Percentiles rank a stretch among this genome's conserved stretches.
These are phyloP conservation scores for Ameiurus melas DNA, from an alignment of 2,113 vertebrate species.

Conservation along the genomic window DNA sequence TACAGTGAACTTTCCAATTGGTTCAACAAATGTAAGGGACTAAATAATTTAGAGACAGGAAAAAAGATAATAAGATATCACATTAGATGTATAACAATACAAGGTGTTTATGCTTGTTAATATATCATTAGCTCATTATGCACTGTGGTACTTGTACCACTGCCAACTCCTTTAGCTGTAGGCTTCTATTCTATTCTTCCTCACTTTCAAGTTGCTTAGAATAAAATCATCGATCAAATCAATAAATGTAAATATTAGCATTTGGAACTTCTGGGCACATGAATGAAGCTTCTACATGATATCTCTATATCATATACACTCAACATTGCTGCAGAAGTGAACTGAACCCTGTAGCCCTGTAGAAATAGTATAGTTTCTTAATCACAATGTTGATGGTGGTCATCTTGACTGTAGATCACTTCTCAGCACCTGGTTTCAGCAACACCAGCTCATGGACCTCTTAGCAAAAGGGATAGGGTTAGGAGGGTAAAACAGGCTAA, in stretches of 20 bases:
- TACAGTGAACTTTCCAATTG: background rate
- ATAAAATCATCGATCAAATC: background rate
- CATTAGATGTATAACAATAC: background rate
- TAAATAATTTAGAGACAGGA: background rate
- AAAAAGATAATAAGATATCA: background rate
- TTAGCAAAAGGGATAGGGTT: constrained; percentile 5
- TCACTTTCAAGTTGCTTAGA: background rate
- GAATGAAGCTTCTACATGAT: background rate
- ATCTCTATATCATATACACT: background rate
- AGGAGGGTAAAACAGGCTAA: background rate
- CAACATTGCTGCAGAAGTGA: background rate
- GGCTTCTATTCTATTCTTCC: background rate
- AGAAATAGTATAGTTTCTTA: background rate
- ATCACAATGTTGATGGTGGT: background rate
- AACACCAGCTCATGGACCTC: background rate
- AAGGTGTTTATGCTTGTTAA: background rate
- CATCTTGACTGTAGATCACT: background rate
- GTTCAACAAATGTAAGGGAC: background rate
- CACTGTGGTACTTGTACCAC: background rate
- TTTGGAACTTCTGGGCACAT: background rate
- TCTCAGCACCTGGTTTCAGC: background rate
- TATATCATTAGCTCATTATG: background rate
- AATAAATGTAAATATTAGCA: background rate
- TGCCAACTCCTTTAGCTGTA: background rate
- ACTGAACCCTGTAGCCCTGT: background rate